Conservation (phyloP, 2,113 vertebrate genomes). For the Mustela nigripes region DNA sequence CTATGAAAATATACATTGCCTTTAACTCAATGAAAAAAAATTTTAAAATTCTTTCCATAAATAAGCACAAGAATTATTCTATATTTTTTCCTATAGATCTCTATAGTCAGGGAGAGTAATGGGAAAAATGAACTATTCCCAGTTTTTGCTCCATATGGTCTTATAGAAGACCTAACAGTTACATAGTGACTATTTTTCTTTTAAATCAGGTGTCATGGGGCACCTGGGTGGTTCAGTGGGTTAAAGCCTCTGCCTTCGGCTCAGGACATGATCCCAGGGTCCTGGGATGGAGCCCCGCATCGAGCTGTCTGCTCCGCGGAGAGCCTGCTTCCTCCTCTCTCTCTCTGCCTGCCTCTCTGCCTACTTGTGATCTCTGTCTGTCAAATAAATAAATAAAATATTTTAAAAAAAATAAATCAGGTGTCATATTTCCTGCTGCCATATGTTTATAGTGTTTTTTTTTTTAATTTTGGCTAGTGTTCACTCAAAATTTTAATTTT, state of each 20-base stretch:
- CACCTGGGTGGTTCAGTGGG: too few species aligned
- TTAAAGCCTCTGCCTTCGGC: too few species aligned
- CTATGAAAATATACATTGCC: slow-evolving; percentile 57
- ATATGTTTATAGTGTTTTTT: slow-evolving; percentile 35
- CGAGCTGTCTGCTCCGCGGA: too few species aligned
- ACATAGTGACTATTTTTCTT: not conserved
- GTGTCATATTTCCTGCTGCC: not conserved
- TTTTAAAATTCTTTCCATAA: slow-evolving; percentile 58
- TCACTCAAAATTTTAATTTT: slow-evolving; percentile 52
- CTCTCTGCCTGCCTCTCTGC: too few species aligned
- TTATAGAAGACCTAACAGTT: slow-evolving; percentile 8
- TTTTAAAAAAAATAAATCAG: not conserved
- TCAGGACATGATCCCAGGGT: too few species aligned
- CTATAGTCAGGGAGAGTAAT: not conserved
- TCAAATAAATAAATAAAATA: too few species aligned
- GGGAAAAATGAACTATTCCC: slow-evolving; percentile 41
- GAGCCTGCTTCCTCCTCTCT: too few species aligned
- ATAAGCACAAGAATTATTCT: slow-evolving; percentile 53
- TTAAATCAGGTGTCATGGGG: not conserved
- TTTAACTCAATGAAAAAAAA: slow-evolving; percentile 70
- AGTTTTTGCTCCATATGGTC: slow-evolving; percentile 2
- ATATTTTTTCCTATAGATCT: slow-evolving; percentile 5
- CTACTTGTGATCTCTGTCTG: too few species aligned
- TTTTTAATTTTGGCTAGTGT: not conserved
- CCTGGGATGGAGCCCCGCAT: too few species aligned